Evolutionary conservation across 2,797 vertebrate species (phyloP), one percentile per base, ranked within the genome.

Genomic region (Pogonophryne albipinna): DNA sequence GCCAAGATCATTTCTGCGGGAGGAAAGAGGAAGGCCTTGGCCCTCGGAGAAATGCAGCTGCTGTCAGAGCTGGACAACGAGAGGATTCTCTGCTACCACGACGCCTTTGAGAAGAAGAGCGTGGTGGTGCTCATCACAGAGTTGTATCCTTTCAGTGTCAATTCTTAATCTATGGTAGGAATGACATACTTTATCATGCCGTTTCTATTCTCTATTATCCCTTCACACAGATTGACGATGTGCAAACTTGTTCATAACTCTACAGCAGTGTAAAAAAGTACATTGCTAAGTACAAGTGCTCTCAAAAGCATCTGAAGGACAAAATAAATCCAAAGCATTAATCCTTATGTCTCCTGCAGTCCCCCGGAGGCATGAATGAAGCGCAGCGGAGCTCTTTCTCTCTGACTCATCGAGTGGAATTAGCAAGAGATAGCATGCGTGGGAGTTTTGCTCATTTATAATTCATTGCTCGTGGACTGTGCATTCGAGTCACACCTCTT

Each of bases 71-170:
- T 99, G 67, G 96, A 98, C 82, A 95, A 97, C 0, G 94, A 97
- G 70, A 95, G 87, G 49, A 92, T 99, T 0, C 88, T 98, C 59
- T 97, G 96, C 81, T 98, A 98, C 87, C 97, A 98, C 0, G 98
- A 99, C 0, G 97, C 97, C 55, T 99, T 99, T 0, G 97, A 99
- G 93, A 98, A 98, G 92, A 97, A 96, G 82, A 97, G 95, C 0
- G 89, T 96, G 0, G 89, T 99, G 67, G 95, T 98, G 80, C 92
- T 99, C 68, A 95, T 99, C 92, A 97, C 96, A 0, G 97, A 99
- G 82, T 86, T 99, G 97, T 99, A 99, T 98, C 98, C 96, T 95
- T 91, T 78, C 6, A 15, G 0, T 1, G 38, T 38, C 34, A 0
- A 34, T 47, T 64, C 16, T 60, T 65, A 56, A 42, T 44, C 20